Conservation (phyloP, 1,140 invertebrate genomes). For the Melanaphis sacchari region DNA sequence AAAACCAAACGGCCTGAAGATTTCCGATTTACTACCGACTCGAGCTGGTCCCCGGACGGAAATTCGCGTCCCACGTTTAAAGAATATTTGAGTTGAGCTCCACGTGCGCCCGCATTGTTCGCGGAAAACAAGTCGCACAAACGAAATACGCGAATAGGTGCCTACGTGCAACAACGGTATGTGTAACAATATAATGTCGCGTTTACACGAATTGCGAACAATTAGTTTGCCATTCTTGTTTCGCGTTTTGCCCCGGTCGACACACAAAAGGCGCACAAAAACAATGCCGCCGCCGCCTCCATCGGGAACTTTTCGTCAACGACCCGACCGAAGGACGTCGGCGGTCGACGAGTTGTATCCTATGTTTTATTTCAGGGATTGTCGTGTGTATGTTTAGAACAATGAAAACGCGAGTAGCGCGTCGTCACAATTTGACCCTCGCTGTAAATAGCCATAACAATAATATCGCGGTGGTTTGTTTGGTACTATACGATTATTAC, state of each 20-base stretch:
- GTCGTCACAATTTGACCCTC: background rate
- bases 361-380: background rate
- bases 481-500: too few species aligned
- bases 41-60: background rate
- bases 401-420: background rate
- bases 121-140: background rate
- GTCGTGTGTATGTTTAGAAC: background rate
- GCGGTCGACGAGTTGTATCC: background rate
- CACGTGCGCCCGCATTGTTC: background rate
- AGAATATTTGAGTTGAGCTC: background rate
- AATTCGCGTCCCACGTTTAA: background rate
- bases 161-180: background rate
- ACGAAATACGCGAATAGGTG: background rate
- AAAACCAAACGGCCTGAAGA: background rate
- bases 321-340: background rate
- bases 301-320: background rate
- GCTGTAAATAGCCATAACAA: background rate
- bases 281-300: background rate
- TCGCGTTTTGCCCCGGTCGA: background rate
- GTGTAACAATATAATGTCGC: background rate
- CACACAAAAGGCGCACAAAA: background rate
- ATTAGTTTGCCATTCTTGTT: constrained; percentile 51
- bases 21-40: background rate
- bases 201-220: constrained; percentile 32
- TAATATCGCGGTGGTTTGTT: background rate